Evolutionary conservation across 2,113 vertebrate genomes (phyloP), one percentile per base, ranked within the genome.

Genomic region (Epinephelus moara): DNA sequence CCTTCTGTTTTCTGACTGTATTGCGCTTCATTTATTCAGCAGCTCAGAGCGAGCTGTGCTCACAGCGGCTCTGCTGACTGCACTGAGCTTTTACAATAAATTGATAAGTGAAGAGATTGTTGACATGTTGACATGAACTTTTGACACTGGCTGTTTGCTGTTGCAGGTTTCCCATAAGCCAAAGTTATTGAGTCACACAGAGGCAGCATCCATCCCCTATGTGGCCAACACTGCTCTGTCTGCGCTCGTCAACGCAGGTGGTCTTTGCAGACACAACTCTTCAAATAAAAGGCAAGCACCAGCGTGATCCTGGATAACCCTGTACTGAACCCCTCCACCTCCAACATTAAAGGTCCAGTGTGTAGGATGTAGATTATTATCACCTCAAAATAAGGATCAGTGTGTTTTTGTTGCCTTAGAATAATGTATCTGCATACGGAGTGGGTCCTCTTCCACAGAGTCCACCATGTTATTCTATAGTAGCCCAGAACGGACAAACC

Each of bases 131-230:
- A 71, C 33, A 37, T 37, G 42, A 21, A 61, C 17, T 27, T 30
- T 75, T 70, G 30, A 30, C 45, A 30, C 42, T 23, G n/a, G 13
- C 14, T 80, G 37, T 70, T 60, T 69, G 30, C 30, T 30, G 30
- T 68, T 73, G 47, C 88, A 99, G 98, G 93, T 98, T 57, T 97
- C 98, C 78, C 95, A 93, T 80, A 99, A 98, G 57, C 98, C 98
- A 21, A 96, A 94, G 63, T 89, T 88, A n/a, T 87, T 99, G 88
- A 96, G 93, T 92, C 97, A 99, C 88, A 83, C 71, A 6, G 95
- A 98, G 87, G 98, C 98, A 33, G 98, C 97, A 13, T 97, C 97
- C 42, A 92, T 99, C 87, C 98, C 98, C 0, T 99, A 97, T 0
- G 98, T 97, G 2, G 96, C 96, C 73, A 94, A 94, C 79, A 99